These are phyloP conservation scores for Erethizon dorsatum DNA, from an alignment of 2,797 vertebrate species.

Conservation along the genomic window DNA sequence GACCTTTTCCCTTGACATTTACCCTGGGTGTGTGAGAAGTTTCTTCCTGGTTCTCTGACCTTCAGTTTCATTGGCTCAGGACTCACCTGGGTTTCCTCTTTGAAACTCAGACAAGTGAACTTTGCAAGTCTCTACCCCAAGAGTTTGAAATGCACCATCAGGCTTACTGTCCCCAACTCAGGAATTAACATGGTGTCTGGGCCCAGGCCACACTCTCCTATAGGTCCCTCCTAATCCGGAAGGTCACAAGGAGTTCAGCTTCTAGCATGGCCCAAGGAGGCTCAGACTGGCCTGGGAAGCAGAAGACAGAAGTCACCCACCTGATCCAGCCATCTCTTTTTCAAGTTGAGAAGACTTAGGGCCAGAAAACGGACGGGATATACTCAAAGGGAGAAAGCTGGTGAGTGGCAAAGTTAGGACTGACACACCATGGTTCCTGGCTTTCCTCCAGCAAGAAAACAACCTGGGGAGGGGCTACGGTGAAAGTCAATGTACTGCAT, in stretches of 20 bases:
- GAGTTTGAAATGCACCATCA: not conserved
- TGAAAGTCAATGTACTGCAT: not conserved
- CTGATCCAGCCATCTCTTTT: constrained; percentile 24
- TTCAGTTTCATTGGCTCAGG: constrained; percentile 75
- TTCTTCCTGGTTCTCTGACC: constrained; percentile 83
- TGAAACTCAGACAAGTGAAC: constrained; percentile 29
- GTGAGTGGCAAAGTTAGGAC: not conserved
- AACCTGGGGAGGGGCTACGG: not conserved
- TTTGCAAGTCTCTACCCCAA: not conserved
- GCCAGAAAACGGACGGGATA: constrained; percentile 32
- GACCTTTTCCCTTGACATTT: constrained; percentile 84
- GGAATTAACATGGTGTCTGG: not conserved
- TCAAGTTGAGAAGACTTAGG: constrained; percentile 58
- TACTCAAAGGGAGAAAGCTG: constrained; percentile 15
- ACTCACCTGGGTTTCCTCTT: constrained; percentile 57
- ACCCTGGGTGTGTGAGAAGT: constrained; percentile 75
- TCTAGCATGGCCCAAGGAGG: not conserved
- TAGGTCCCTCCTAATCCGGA: not conserved
- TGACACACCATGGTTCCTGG: constrained; percentile 19
- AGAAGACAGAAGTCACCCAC: not conserved
- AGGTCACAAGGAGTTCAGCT: not conserved
- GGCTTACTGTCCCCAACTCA: not conserved
- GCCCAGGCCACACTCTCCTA: not conserved
- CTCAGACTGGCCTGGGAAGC: not conserved
- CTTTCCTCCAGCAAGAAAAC: not conserved